Base-by-base conservation (phyloP, 2,888 invertebrate genomes). In the Lissonota sp. region DNA sequence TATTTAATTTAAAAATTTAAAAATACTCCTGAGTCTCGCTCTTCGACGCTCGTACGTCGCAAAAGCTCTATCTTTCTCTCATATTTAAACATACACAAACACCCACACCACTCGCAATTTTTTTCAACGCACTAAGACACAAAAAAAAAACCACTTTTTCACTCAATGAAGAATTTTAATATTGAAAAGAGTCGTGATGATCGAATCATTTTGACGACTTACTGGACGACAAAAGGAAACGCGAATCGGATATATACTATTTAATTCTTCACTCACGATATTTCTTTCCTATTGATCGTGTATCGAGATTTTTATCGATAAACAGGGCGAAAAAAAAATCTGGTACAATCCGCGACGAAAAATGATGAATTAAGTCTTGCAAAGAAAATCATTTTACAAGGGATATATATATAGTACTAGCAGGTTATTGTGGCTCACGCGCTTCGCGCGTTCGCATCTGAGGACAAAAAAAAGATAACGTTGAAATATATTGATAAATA, bases 191-290 rank as follows among this genome's bases (percentile, higher is more conserved):
- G 57, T 66, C 57, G 39, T 12, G 76, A 69, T 62, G 26, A 49
- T 72, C 60, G 5, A 64, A 62, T 63, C 37, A 60, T 58, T 63
- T 60, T 74, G 44, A 55, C 62, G 26, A 37, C 16, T 77, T 60
- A 49, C 78, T 70, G 76, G 72, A 75, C 72, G 66, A 14, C 60
- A 69, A 26, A 26, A 44, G 64, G 64, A 40, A 44, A 64, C 66
- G 63, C 53, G 42, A 49, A 53, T 53, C 8, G 26, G 57, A 49
- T 57, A 51, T 63, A 55, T 49, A 60, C 64, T 51, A 57, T 26
- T 67, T 76, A 72, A 74, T 74, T 62, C 64, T 70, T 77, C 58
- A 75, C 67, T 71, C 66, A 72, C 51, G 40, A 37, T 57, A 8
- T 80, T 49, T 16, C 26, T 42, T 67, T 73, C 53, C 57, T 69